Conservation (phyloP, 2,113 vertebrate species). For the Ciconia boyciana region DNA sequence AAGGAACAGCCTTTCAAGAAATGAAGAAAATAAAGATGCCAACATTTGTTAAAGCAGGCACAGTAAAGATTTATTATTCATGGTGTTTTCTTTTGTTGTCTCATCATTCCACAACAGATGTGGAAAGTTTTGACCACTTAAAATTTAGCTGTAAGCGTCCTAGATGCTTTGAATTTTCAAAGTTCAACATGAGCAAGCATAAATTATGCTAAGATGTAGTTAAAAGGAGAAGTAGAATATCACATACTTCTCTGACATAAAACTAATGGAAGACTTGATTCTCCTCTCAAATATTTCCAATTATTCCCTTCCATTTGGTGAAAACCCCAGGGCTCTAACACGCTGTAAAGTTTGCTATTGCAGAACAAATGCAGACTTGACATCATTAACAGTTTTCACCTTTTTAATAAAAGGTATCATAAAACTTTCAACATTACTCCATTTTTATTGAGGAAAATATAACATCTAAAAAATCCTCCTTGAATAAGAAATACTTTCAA, state of each 20-base stretch:
- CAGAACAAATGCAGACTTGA: neutral
- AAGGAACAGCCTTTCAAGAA: neutral
- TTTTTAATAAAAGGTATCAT: slow-evolving; percentile 28
- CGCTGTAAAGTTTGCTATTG: neutral
- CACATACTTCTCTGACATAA: neutral
- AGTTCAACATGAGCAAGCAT: neutral
- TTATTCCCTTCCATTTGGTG: neutral
- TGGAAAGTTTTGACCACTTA: neutral
- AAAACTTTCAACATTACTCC: neutral
- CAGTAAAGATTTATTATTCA: neutral
- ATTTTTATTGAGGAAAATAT: slow-evolving; percentile 50
- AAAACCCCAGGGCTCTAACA: neutral
- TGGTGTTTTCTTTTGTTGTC: neutral
- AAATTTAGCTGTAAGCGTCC: neutral
- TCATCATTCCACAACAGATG: neutral
- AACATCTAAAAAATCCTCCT: slow-evolving; percentile 30
- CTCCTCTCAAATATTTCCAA: neutral
- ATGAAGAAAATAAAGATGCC: neutral
- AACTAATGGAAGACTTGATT: neutral
- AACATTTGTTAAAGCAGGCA: neutral
- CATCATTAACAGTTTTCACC: neutral
- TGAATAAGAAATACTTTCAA: slow-evolving; percentile 38
- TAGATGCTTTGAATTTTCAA: neutral
- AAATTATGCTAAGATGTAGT: neutral
- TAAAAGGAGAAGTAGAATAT: neutral